Conservation (phyloP, 2,113 vertebrate species). For the Orycteropus afer region DNA sequence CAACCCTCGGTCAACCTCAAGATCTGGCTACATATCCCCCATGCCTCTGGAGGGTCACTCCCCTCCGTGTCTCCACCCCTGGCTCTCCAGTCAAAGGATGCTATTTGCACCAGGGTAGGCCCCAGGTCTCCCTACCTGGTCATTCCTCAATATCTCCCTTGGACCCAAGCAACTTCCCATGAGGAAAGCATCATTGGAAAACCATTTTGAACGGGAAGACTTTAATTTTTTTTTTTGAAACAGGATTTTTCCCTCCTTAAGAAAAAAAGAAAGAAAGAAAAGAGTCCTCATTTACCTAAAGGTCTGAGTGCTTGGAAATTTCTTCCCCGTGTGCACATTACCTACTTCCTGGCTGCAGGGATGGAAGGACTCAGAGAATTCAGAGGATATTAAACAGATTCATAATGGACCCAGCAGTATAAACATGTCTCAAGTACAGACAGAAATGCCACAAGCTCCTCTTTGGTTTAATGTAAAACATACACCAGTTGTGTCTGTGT, state of each 20-base stretch:
- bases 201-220: slow-evolving; percentile 73
- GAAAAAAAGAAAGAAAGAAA: neutral
- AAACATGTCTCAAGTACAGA: slow-evolving; percentile 82
- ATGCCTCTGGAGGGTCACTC: neutral
- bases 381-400: slow-evolving; percentile 83
- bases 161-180: neutral
- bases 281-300: slow-evolving; percentile 69
- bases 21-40: neutral
- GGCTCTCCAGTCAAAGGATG: neutral
- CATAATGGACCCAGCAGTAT: slow-evolving; percentile 69
- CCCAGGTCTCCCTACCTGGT: neutral
- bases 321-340: slow-evolving; percentile 71
- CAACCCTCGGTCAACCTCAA: neutral
- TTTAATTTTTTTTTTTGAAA: slow-evolving; percentile 71
- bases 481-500: slow-evolving; percentile 69
- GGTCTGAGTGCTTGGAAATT: slow-evolving; percentile 72
- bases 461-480: slow-evolving; percentile 76
- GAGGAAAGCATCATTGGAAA: slow-evolving; percentile 58
- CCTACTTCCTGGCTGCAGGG: slow-evolving; percentile 79
- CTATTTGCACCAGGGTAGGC: neutral
- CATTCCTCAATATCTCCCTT: neutral
- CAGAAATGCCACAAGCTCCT: slow-evolving; percentile 72
- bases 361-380: slow-evolving; percentile 73
- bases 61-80: neutral
- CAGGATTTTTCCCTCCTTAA: neutral